Conservation (phyloP, 1,140 invertebrate species). For the Sycophaga agraensis region DNA sequence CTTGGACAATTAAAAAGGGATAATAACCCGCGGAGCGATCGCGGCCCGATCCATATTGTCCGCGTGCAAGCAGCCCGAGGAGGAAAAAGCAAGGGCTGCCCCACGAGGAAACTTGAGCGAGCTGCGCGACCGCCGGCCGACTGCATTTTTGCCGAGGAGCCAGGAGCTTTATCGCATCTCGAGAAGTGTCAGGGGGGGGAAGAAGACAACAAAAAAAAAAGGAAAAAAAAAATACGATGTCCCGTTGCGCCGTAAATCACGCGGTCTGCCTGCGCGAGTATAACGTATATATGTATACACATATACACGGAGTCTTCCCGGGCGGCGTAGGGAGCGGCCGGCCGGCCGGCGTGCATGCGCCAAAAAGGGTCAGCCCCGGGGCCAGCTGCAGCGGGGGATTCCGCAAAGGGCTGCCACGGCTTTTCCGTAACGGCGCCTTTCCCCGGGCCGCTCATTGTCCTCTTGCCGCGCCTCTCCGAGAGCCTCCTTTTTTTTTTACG, state of each 20-base stretch:
- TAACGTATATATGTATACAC: too few relatives aligned
- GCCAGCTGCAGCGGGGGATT: constrained; percentile 29
- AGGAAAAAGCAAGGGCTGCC: too few relatives aligned
- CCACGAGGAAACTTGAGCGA: too few relatives aligned
- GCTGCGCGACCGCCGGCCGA: too few relatives aligned
- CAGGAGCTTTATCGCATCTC: background rate
- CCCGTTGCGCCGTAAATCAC: constrained; percentile 18
- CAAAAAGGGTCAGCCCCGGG: too few relatives aligned
- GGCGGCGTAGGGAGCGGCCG: constrained; percentile 37
- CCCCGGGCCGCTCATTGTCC: background rate
- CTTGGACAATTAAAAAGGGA: too few relatives aligned
- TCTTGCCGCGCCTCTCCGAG: background rate
- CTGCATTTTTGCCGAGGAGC: too few relatives aligned
- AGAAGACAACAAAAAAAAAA: too few relatives aligned
- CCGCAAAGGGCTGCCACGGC: constrained; percentile 38
- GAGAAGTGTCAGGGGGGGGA: background rate
- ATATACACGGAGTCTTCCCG: background rate
- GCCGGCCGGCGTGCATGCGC: constrained; percentile 35
- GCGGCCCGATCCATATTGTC: too few relatives aligned
- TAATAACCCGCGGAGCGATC: too few relatives aligned
- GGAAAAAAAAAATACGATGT: constrained; percentile 1
- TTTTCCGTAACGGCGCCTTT: constrained; percentile 7
- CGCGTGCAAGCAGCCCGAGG: too few relatives aligned
- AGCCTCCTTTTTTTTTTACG: constrained; percentile 36
- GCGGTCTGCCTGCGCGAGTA: too few relatives aligned